These are phyloP conservation scores for Aphrocallistes beatrix DNA, from an alignment of 37 sponge, comb jelly and placozoan genomes.

Conservation along the genomic window DNA sequence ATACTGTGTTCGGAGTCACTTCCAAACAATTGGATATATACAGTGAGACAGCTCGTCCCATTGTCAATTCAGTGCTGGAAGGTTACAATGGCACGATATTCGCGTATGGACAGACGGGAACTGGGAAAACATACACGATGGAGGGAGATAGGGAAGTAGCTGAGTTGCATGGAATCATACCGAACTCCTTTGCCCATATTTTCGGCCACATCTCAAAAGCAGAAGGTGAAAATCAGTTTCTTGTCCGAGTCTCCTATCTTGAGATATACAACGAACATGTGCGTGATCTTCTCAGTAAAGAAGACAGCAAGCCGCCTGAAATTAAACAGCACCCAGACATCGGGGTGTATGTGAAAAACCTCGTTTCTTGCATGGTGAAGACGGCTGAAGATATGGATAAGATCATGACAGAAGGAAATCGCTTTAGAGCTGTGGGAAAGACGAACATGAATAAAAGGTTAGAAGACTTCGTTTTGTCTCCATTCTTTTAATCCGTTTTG, in stretches of 20 bases:
- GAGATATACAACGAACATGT: conserved; percentile 99
- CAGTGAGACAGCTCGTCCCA: conserved; percentile 71
- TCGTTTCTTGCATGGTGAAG: conserved; percentile 73
- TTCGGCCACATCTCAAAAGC: conserved; percentile 65
- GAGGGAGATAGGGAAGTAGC: conserved; percentile 59
- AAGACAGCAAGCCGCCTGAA: conserved; percentile 21
- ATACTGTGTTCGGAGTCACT: conserved; percentile 74
- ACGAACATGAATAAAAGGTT: conserved; percentile 70
- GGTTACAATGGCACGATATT: conserved; percentile 99
- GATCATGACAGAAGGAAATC: conserved; percentile 63
- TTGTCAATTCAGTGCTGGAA: conserved; percentile 85
- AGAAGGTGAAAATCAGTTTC: conserved; percentile 67
- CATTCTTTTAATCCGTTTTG: conserved; percentile 61
- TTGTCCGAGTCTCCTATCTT: conserved; percentile 86
- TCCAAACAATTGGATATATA: conserved; percentile 80
- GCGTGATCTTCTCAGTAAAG: conserved; percentile 70
- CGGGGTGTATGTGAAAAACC: conserved; percentile 91
- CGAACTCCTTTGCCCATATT: conserved; percentile 94
- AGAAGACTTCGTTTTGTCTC: too few relatives aligned
- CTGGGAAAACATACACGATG: conserved; percentile 98
- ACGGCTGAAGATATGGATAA: conserved; percentile 85
- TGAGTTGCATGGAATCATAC: conserved; percentile 82
- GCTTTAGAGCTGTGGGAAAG: conserved; percentile 48
- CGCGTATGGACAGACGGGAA: conserved; percentile 98
- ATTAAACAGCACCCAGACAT: conserved; percentile 82